phyloP scores from a whole-genome alignment of 2,113 vertebrate species.

The Cromileptes altivelis region DNA sequence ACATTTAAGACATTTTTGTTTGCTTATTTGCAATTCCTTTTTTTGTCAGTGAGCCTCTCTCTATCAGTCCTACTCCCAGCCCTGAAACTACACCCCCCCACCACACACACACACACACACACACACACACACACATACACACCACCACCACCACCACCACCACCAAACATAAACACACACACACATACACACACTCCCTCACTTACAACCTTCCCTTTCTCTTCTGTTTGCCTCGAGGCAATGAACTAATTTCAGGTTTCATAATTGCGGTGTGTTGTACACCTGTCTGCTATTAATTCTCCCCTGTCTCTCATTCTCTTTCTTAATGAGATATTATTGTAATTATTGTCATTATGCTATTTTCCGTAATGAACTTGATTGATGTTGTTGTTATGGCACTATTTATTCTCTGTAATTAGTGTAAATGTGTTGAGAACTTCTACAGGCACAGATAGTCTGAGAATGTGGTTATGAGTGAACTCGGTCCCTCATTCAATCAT shows the following conservation, averaged over 20 bases:
- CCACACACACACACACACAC: constrained; percentile 15
- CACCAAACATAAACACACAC: constrained; percentile 29
- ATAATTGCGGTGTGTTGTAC: constrained; percentile 98
- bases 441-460: constrained; percentile 76
- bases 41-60: constrained; percentile 71
- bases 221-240: constrained; percentile 90
- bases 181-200: constrained; percentile 45
- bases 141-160: neutral
- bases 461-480: constrained; percentile 52
- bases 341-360: constrained; percentile 88
- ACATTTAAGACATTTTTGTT: constrained; percentile 99
- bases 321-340: constrained; percentile 90
- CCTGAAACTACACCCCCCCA: constrained; percentile 48
- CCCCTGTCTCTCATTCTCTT: constrained; percentile 88
- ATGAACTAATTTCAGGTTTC: constrained; percentile 98
- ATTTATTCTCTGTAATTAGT: constrained; percentile 80
- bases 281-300: constrained; percentile 97
- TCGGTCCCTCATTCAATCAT: constrained; percentile 44
- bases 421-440: constrained; percentile 61
- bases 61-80: constrained; percentile 63
- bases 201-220: constrained; percentile 64
- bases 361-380: constrained; percentile 86
- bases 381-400: constrained; percentile 81
- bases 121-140: constrained; percentile 18
- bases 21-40: constrained; percentile 97